phyloP scores from a whole-genome alignment of 2,797 vertebrate species.

The Diplodus sargus region DNA sequence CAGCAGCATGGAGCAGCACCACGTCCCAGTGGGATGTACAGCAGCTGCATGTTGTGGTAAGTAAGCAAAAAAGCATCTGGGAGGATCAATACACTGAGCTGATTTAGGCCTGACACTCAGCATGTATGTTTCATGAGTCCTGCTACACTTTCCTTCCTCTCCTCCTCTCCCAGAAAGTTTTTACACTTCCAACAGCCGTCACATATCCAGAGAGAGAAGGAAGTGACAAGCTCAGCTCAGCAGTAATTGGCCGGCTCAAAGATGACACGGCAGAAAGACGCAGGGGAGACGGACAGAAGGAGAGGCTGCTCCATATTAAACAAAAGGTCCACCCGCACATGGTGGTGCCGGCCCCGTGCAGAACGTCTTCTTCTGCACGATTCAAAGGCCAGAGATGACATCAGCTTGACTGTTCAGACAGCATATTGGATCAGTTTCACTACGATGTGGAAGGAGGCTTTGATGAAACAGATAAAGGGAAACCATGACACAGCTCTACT shows the following conservation, averaged over 20 bases:
- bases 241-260: conserved; percentile 64
- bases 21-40: conserved; percentile 15
- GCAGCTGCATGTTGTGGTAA: conserved; percentile 7
- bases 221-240: conserved; percentile 66
- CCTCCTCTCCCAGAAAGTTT: conserved; percentile 36
- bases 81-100: conserved; percentile 34
- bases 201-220: conserved; percentile 59
- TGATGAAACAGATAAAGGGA: conserved; percentile 41
- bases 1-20: background rate
- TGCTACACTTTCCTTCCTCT: conserved; percentile 11
- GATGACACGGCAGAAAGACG: conserved; percentile 55
- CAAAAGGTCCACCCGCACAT: conserved; percentile 31
- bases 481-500: conserved; percentile 30
- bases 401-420: conserved; percentile 40
- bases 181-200: conserved; percentile 59
- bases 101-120: conserved; percentile 13
- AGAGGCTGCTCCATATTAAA: conserved; percentile 57
- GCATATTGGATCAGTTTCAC: conserved; percentile 56
- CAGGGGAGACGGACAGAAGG: conserved; percentile 36
- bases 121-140: conserved; percentile 58
- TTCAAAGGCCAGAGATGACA: conserved; percentile 39
- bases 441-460: conserved; percentile 30
- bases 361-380: conserved; percentile 11
- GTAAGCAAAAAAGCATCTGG: conserved; percentile 45
- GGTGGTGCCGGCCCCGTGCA: conserved; percentile 13